Evolutionary conservation across 2,113 vertebrate genomes (phyloP).

Genomic region (Meriones unguiculatus): DNA sequence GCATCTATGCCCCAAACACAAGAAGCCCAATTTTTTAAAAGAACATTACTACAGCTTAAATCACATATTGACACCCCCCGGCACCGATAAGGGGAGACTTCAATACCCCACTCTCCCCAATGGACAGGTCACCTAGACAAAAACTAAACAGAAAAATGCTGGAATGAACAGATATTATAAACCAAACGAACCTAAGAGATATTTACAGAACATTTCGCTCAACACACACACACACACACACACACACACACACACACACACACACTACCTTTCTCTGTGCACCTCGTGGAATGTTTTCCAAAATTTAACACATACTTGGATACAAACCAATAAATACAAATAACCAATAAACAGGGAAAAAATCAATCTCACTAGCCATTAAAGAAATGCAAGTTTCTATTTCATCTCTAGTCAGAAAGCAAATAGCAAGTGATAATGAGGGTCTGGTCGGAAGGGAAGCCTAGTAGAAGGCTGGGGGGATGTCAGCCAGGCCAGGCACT

Average conservation of each 20-base stretch:
- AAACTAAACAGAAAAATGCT: neutral
- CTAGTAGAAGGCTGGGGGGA: neutral
- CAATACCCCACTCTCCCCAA: neutral
- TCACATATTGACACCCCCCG: neutral
- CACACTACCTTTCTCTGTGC: neutral
- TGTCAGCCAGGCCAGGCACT: neutral
- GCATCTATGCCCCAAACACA: neutral
- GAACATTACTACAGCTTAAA: neutral
- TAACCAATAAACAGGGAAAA: no score
- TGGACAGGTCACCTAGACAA: neutral
- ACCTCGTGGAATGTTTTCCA: neutral
- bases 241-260: neutral
- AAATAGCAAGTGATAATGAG: neutral
- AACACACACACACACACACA: neutral
- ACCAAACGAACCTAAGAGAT: neutral
- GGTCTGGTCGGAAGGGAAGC: neutral
- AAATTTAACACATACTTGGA: neutral
- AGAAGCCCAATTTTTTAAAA: neutral
- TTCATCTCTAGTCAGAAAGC: neutral
- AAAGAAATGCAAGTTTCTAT: no score
- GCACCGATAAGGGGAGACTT: neutral
- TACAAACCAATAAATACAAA: neutral
- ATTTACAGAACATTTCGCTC: neutral
- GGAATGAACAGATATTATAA: neutral
- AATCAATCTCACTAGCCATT: no score